Base-by-base conservation (phyloP, 35 echinoderm and acorn worm species). In the Amphiura filiformis region DNA sequence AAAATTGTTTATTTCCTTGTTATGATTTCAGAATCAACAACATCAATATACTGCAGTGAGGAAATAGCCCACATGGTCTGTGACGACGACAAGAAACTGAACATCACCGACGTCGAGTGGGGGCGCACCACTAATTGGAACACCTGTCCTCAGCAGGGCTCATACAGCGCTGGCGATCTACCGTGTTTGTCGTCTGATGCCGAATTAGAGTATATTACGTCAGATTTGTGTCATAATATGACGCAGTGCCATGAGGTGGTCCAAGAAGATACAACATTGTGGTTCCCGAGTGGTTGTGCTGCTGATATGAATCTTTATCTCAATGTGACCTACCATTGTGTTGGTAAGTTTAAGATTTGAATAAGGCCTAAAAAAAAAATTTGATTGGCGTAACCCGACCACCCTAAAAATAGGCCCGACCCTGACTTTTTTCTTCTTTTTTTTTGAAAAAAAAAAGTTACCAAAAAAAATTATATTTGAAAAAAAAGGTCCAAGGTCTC, bases 51-150 rank as follows among this genome's bases (percentile, higher is more conserved):
- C 32, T 96, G 94, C 38, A 86, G 65, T 7, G 94, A 96, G 57
- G 84, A 92, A 40, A 92, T 77, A 13, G 76, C 84, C 37, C 82
- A 78, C 17, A 37, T 91, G 18, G 79, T 64, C 32, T 96, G 94
- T 35, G 86, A 82, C 12, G 83, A 88, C 64, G 84, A 85, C 87
- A 47, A 96, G 31, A 82, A 82, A 37, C 42, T 96, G 41, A 96
- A 96, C 42, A 76, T 96, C 36, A 96, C 94, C 34, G 76, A 17
- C 34, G 83, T 57, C 15, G 57, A 81, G 26, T 91, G 91, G 78
- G 94, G 94, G 35, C 94, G 94, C 17, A 90, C 77, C 39, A n/a
- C 81, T 15, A 87, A 91, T 33, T 89, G 90, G 86, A 38, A 86
- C 17, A 87, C 86, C 39, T 96, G 94, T 56, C 90, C 93, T 23